A percentile compares a stretch with the other conserved stretches of the same genome.
These are phyloP conservation scores for Perca fluviatilis DNA, from an alignment of 2,113 vertebrate species.

Conservation along the genomic window DNA sequence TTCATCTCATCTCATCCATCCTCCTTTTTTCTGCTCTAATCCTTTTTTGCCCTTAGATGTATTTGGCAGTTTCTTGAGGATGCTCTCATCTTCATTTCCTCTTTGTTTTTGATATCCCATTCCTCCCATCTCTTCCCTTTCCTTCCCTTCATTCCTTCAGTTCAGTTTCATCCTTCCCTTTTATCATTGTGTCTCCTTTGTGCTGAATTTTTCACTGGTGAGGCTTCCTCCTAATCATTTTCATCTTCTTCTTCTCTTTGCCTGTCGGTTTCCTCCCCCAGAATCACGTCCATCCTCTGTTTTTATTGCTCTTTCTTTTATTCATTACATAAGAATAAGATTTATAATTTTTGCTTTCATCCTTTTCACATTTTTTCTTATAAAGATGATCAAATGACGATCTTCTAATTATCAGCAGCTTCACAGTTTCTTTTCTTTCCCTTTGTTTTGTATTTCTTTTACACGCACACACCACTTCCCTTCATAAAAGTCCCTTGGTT, in stretches of 20 bases:
- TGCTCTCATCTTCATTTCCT: slow-evolving; percentile 8
- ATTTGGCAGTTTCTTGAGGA: background rate
- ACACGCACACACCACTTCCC: background rate
- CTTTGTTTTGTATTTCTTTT: background rate
- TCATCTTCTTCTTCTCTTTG: slow-evolving; percentile 12
- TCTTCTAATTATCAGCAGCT: background rate
- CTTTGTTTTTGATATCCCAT: slow-evolving; percentile 15
- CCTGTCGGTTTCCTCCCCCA: slow-evolving; percentile 3
- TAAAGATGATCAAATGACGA: background rate
- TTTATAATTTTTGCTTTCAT: background rate
- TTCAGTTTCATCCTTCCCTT: background rate
- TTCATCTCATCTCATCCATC: slow-evolving; percentile 7
- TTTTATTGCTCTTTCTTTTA: background rate
- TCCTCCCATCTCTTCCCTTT: background rate
- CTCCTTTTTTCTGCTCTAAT: background rate
- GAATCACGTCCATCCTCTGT: background rate
- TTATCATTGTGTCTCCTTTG: background rate
- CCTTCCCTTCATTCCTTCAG: background rate
- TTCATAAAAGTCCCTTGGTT: background rate
- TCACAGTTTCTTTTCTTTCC: background rate
- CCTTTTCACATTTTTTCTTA: background rate
- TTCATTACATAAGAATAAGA: background rate
- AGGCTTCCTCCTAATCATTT: background rate
- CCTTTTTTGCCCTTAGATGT: background rate
- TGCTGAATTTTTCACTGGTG: slow-evolving; percentile 11